phyloP scores from a whole-genome alignment of 2,888 invertebrate species.

The Tanytarsus gracilentus region DNA sequence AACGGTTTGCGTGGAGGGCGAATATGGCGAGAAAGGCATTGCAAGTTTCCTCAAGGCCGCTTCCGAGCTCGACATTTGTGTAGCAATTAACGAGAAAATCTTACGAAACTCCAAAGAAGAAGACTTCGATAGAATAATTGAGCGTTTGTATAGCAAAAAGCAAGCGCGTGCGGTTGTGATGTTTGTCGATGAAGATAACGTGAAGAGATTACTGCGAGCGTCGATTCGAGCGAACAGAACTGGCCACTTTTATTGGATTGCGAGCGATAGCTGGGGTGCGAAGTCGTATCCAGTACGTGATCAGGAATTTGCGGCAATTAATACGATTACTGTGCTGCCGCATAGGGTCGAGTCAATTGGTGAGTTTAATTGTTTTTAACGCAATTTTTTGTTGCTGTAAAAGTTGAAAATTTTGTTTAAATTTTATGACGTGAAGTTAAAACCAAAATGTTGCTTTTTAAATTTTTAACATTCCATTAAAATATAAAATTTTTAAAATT shows the following conservation, averaged over 20 bases:
- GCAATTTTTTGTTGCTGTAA: background rate
- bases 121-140: conserved; percentile 53
- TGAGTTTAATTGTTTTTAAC: conserved; percentile 34
- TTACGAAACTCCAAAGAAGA: conserved; percentile 48
- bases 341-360: conserved; percentile 48
- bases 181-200: conserved; percentile 65
- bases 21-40: conserved; percentile 62
- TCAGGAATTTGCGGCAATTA: conserved; percentile 51
- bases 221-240: conserved; percentile 50
- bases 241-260: conserved; percentile 57
- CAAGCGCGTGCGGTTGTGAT: conserved; percentile 58
- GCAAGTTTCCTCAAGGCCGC: conserved; percentile 50
- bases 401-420: background rate
- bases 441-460: too few relatives aligned
- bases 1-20: conserved; percentile 66
- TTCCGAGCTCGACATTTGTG: conserved; percentile 46
- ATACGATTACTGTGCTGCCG: conserved; percentile 56
- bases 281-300: conserved; percentile 54
- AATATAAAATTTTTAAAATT: too few relatives aligned
- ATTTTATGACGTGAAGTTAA: too few relatives aligned
- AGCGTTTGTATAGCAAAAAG: conserved; percentile 48
- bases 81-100: conserved; percentile 51
- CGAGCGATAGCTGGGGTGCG: conserved; percentile 64
- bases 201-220: conserved; percentile 48
- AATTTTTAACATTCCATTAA: too few relatives aligned